Base-by-base conservation (phyloP, 2,113 vertebrate genomes). In the Clarias gariepinus region DNA sequence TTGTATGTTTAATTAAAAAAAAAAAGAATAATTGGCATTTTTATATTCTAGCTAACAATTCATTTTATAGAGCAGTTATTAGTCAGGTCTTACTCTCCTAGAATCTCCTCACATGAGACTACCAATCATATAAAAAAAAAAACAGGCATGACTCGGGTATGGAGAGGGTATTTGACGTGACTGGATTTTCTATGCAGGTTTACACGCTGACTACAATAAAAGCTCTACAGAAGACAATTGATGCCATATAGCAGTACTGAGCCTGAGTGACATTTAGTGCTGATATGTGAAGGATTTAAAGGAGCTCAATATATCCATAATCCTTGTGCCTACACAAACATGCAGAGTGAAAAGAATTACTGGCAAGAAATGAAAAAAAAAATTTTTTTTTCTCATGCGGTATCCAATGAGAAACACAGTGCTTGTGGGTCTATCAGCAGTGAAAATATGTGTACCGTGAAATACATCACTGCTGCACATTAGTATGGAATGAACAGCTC, bases 241-340 rank as follows among this genome's bases (percentile, higher is more conserved):
- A 33, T 36, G 18, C 18, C 28, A 68, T n/a, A 78, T 1, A 60
- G 7, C 58, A 78, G n/a, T 25, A 64, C 47, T 80, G 84, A 57
- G 30, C 64, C 63, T 66, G 47, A 57, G 47, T 80, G 47, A 77
- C 76, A 89, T 76, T 81, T 52, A 74, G 33, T 74, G 25, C 52
- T 83, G 66, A 84, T 58, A 86, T 80, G 82, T 61, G 10, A 76
- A 58, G 55, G 23, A 28, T 89, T 87, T 66, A 60, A 68, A 9
- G 36, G 77, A 80, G 52, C 80, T 61, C 52, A 66, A 79, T 78
- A 63, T 58, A 84, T 63, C 52, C 41, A 53, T 86, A 89, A 89
- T 84, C 76, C 85, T 60, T 41, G 79, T 60, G 41, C 88, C 85
- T 81, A 86, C 88, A 86, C 68, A 66, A 77, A 52, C 33, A 74